phyloP scores from a whole-genome alignment of 2,797 vertebrate species.

The Squalus acanthias region DNA sequence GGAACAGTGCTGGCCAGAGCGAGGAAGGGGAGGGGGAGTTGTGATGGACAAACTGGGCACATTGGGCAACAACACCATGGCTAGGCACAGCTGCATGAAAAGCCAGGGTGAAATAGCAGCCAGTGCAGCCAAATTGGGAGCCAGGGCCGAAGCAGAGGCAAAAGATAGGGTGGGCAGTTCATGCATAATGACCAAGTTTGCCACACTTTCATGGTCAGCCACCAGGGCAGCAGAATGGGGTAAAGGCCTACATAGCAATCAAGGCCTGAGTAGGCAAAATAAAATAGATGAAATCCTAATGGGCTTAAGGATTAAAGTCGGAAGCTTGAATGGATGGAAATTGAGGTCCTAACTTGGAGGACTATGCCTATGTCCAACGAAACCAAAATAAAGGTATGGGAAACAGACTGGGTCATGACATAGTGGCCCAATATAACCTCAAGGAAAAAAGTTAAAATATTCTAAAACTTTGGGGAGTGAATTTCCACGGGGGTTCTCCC shows the following conservation, averaged over 20 bases:
- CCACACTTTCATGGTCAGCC: background rate
- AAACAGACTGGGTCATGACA: too few species aligned
- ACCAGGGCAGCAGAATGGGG: too few species aligned
- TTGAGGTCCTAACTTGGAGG: background rate
- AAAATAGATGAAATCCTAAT: background rate
- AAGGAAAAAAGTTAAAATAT: too few species aligned
- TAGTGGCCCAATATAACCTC: too few species aligned
- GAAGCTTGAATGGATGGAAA: background rate
- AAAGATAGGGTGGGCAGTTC: background rate
- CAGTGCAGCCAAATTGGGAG: background rate
- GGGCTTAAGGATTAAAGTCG: background rate
- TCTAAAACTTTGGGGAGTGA: too few species aligned
- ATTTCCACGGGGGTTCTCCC: too few species aligned
- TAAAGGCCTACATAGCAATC: background rate
- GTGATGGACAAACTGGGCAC: background rate
- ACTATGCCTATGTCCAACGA: too few species aligned
- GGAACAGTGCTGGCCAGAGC: background rate
- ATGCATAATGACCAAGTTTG: background rate
- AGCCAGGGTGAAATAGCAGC: background rate
- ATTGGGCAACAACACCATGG: background rate
- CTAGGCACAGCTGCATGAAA: background rate
- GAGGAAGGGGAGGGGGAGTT: background rate
- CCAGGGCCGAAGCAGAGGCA: background rate
- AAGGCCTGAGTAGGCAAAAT: background rate
- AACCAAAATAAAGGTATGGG: too few species aligned